Percentiles rank a stretch among this genome's conserved stretches.
Evolutionary conservation across 2,797 vertebrate species (phyloP).

Genomic region (Premnoplex brunnescens): DNA sequence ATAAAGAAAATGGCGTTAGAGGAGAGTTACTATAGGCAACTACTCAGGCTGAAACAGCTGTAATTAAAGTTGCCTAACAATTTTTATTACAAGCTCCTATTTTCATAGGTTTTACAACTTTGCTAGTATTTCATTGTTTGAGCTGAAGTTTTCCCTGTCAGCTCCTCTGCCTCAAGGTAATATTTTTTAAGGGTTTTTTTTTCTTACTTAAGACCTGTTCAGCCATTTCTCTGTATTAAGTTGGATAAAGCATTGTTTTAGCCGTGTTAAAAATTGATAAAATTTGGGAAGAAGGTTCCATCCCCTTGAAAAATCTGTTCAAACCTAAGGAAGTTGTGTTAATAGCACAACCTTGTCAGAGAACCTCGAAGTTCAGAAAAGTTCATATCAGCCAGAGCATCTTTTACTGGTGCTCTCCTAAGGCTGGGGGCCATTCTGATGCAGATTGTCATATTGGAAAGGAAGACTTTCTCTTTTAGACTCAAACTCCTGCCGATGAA

Average conservation of each 20-base stretch:
- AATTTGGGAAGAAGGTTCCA: not conserved
- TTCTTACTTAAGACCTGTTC: not conserved
- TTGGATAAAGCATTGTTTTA: not conserved
- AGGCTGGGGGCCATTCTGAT: not conserved
- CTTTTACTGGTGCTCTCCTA: not conserved
- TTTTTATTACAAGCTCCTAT: not conserved
- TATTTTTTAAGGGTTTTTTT: not conserved
- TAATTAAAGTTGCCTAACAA: not conserved
- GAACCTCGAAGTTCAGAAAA: not conserved
- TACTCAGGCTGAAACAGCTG: not conserved
- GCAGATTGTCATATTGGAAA: not conserved
- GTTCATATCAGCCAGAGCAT: not conserved
- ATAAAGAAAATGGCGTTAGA: not conserved
- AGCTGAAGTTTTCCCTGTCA: not conserved
- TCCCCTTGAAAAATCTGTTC: not conserved
- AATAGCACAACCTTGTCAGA: not conserved
- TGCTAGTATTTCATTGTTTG: not conserved
- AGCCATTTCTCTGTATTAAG: not conserved
- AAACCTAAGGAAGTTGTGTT: not conserved
- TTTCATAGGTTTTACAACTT: conserved; percentile 28
- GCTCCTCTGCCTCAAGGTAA: not conserved
- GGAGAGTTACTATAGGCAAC: not conserved
- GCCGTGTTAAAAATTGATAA: not conserved
- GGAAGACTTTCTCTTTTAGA: not conserved
- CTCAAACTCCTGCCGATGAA: not conserved